Evolutionary conservation across 2,888 invertebrate species (phyloP).

Genomic region (Pilophorus perplexus): DNA sequence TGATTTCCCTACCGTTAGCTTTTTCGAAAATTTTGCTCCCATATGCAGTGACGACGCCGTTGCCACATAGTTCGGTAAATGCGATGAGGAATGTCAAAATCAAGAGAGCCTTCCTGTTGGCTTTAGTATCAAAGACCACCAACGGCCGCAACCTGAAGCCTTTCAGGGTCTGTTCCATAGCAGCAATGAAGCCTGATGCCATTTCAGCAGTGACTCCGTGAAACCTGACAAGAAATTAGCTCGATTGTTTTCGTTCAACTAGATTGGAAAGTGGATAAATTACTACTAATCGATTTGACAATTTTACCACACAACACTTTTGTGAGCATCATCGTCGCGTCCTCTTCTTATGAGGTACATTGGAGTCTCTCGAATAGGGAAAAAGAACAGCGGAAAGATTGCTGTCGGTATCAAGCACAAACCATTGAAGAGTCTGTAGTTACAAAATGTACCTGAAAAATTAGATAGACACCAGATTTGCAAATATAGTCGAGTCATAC

Average conservation of each 20-base stretch:
- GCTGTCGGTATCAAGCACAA: background rate
- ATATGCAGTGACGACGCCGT: background rate
- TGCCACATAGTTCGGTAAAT: slow-evolving; percentile 1
- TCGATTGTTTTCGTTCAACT: no score
- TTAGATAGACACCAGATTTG: no score
- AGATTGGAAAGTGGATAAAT: no score
- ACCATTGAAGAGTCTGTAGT: slow-evolving; percentile 9
- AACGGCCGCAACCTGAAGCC: background rate
- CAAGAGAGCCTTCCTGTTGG: background rate
- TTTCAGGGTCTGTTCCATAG: background rate
- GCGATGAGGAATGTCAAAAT: background rate
- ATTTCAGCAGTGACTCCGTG: background rate
- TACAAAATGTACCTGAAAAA: background rate
- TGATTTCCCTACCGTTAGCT: background rate
- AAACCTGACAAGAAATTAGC: no score
- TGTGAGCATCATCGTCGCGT: background rate
- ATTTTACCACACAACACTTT: slow-evolving; percentile 17
- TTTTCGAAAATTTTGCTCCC: slow-evolving; percentile 16
- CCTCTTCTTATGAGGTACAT: background rate
- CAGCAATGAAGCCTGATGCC: background rate
- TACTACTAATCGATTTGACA: no score
- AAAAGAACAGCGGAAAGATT: background rate
- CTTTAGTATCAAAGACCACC: background rate
- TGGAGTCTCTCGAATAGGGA: slow-evolving; percentile 1
- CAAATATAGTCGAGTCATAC: no score